Base-by-base conservation (phyloP, 2,888 invertebrate species). In the Yponomeuta plumbellus region DNA sequence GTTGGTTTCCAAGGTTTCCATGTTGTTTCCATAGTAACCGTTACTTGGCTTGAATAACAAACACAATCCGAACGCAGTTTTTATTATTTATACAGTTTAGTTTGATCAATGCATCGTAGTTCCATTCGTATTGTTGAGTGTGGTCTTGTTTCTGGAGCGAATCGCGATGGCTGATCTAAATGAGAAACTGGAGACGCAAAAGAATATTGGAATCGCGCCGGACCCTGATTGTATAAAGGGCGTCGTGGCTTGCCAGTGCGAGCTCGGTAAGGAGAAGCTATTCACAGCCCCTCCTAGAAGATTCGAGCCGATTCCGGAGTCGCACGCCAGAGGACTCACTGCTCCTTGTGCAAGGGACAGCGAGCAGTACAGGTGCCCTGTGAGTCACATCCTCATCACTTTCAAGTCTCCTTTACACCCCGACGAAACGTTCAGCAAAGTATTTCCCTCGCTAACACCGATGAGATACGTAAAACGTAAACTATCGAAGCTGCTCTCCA, bases 191-290 rank as follows among this genome's bases (percentile, higher is more conserved):
- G 44, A 44, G 20, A 11, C 8, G 63, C 20, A n/a, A 34, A 75
- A 71, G 70, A 77, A 78, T 21, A 72, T 85, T 72, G 80, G 78
- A 44, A 86, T 87, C 68, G 70, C 80, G 26, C 81, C 83, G 65
- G 76, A 77, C 67, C 71, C 78, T 13, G 80, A 81, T 17, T 78
- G 79, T 70, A 26, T 75, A n/a, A 83, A 74, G 69, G 83, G 72
- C 70, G 81, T 79, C 63, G 78, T 76, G 26, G 78, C 78, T 67
- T 89, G 89, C 70, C 91, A 91, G 70, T 91, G 91, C 69, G 88
- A 88, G 71, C 70, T 91, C 70, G 91, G 91, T 68, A 85, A 88
- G 68, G 88, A 91, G 69, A 90, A 89, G 72, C 70, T 91, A 67
- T 78, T 89, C 1, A 88, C 89, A 26, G 91, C 91, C 44, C 90